Evolutionary conservation across 2,888 invertebrate genomes (phyloP), one percentile per base, ranked within the genome.

Genomic region (Nomada ruficornis): DNA sequence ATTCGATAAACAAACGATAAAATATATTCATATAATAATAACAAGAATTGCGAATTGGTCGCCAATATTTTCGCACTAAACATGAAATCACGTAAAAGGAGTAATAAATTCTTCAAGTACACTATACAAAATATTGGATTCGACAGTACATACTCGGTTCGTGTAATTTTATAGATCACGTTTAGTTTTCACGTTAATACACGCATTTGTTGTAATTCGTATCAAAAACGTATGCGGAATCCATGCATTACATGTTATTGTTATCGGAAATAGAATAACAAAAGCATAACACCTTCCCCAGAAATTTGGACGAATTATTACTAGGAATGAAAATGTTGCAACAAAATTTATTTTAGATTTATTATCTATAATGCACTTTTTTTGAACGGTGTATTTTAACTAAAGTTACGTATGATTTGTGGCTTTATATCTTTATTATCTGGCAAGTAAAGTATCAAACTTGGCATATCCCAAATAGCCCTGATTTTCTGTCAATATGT

Each of bases 201-300:
- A 13, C 13, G 18, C 20, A n/a, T 52, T n/a, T 73, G 18, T 42
- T 15, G 50, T 23, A 26, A 13, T 23, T 47, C 20, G 29, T n/a
- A 20, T 50, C 13, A 73, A 65, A 65, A 44, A 59, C 44, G 20
- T 75, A 57, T 42, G 20, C 18, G 20, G n/a, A 26, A 26, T 26
- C 26, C 26, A 26, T 26, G 26, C 26, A 26, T 26, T 26, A 26
- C 26, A 26, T 26, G 26, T 26, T 26, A 26, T 26, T 26, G 26
- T 26, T 26, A 26, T 26, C 26, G 26, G 26, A 57, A 50, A 13
- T 52, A 4, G 18, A 55, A 73, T 72, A 73, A 73, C 73, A 77
- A 72, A 77, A 64, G 73, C 57, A 13, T 42, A 57, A 63, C 42
- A 26, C 11, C 63, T 64, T 47, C 57, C 57, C 77, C 64, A 77